Evolutionary conservation across 2,888 invertebrate species (phyloP).

Genomic region (Drosophila nr. perissopoda): DNA sequence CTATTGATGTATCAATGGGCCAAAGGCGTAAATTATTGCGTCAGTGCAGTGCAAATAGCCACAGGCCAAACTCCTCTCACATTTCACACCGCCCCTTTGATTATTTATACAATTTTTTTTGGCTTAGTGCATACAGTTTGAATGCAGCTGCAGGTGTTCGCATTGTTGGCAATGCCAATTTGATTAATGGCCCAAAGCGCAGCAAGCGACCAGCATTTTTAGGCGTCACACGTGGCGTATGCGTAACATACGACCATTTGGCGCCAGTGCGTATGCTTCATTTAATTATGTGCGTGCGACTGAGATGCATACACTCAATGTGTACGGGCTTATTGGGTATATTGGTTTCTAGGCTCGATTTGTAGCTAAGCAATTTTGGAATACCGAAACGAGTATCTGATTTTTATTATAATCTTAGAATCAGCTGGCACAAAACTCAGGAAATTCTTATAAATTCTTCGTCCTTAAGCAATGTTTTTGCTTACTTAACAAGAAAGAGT

Average conservation of each 20-base stretch:
- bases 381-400: not conserved
- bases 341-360: too few relatives aligned
- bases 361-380: not conserved
- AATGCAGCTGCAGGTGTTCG: conserved; percentile 55
- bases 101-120: conserved; percentile 29
- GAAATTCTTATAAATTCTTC: not conserved
- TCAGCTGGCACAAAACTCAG: not conserved
- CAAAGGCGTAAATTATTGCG: conserved; percentile 60
- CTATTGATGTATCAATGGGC: conserved; percentile 54
- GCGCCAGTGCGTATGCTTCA: conserved; percentile 40
- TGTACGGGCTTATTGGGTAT: not conserved
- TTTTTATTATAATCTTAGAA: not conserved
- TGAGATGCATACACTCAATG: conserved; percentile 7
- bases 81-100: not conserved
- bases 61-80: conserved; percentile 26
- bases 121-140: conserved; percentile 8
- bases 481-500: not conserved
- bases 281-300: conserved; percentile 56
- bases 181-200: conserved; percentile 59
- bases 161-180: conserved; percentile 39
- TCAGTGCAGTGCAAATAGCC: conserved; percentile 46
- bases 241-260: conserved; percentile 47
- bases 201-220: conserved; percentile 56
- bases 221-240: conserved; percentile 45
- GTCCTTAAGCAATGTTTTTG: not conserved